Conservation (phyloP, 2,113 vertebrate genomes). For the Pelvicachromis taeniatus region DNA sequence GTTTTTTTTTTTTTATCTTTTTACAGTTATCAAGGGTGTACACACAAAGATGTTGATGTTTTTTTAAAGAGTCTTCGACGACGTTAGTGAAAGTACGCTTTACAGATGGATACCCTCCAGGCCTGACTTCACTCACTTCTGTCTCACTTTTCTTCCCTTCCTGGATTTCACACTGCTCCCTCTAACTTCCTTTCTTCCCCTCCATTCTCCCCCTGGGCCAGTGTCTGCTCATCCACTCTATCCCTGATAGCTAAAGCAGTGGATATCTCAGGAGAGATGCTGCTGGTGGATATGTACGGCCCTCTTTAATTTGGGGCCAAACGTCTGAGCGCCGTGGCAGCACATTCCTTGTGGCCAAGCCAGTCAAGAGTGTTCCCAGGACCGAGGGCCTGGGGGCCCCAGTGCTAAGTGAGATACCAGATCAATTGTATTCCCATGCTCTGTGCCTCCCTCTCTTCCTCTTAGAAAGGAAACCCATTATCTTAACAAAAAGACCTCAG, state of each 20-base stretch:
- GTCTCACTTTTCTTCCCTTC: constrained; percentile 21
- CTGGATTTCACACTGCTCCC: constrained; percentile 20
- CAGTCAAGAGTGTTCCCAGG: constrained; percentile 71
- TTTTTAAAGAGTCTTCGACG: background rate
- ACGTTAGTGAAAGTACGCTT: background rate
- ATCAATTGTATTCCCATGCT: constrained; percentile 71
- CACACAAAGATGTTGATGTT: background rate
- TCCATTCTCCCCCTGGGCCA: constrained; percentile 8
- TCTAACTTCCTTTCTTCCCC: constrained; percentile 20
- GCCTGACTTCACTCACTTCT: background rate
- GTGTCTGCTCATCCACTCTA: constrained; percentile 73
- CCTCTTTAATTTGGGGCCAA: constrained; percentile 74
- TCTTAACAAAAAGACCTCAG: constrained; percentile 43
- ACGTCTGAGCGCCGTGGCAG: constrained; percentile 70
- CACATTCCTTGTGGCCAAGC: constrained; percentile 69
- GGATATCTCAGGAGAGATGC: constrained; percentile 69
- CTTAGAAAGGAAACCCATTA: constrained; percentile 54
- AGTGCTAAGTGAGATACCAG: constrained; percentile 76
- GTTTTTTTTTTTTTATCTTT: background rate
- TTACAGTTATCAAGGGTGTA: background rate
- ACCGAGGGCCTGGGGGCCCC: constrained; percentile 60
- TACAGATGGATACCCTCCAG: constrained; percentile 9
- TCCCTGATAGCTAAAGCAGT: constrained; percentile 78
- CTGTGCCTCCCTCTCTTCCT: constrained; percentile 51
- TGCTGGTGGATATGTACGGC: constrained; percentile 69